phyloP scores from a whole-genome alignment of 2,797 vertebrate species.

The Fringilla coelebs region DNA sequence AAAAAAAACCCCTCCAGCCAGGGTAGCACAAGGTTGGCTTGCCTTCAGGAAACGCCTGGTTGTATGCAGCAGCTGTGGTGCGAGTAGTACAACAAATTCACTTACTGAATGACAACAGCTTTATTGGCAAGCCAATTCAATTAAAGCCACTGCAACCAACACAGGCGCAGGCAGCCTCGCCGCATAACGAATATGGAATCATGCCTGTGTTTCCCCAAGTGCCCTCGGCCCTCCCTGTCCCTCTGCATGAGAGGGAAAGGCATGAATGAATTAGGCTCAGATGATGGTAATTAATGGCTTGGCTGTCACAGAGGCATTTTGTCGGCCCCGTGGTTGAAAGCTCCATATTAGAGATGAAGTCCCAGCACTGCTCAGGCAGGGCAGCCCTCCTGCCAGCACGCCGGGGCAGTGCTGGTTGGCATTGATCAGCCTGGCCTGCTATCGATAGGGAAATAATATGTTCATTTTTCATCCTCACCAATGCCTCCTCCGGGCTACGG shows the following conservation, averaged over 20 bases:
- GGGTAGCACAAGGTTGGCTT: constrained; percentile 76
- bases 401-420: constrained; percentile 7
- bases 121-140: constrained; percentile 93
- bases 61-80: constrained; percentile 85
- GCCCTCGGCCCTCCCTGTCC: constrained; percentile 81
- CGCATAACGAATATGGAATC: constrained; percentile 83
- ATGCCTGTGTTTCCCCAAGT: constrained; percentile 82
- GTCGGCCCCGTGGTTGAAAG: constrained; percentile 66
- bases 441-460: constrained; percentile 73
- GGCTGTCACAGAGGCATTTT: constrained; percentile 79
- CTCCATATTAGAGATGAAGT: constrained; percentile 65
- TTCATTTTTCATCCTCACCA: constrained; percentile 75
- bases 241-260: constrained; percentile 79
- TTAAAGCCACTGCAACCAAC: constrained; percentile 86
- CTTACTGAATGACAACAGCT: constrained; percentile 89
- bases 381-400: not conserved
- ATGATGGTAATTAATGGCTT: constrained; percentile 84
- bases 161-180: constrained; percentile 80
- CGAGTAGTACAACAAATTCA: constrained; percentile 86
- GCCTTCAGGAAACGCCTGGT: constrained; percentile 83
- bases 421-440: constrained; percentile 62
- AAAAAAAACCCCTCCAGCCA: constrained; percentile 48
- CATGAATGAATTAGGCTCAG: constrained; percentile 81
- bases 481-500: constrained; percentile 61
- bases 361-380: constrained; percentile 44